phyloP scores from a whole-genome alignment of 2,888 invertebrate species.

The Dynastes maya region DNA sequence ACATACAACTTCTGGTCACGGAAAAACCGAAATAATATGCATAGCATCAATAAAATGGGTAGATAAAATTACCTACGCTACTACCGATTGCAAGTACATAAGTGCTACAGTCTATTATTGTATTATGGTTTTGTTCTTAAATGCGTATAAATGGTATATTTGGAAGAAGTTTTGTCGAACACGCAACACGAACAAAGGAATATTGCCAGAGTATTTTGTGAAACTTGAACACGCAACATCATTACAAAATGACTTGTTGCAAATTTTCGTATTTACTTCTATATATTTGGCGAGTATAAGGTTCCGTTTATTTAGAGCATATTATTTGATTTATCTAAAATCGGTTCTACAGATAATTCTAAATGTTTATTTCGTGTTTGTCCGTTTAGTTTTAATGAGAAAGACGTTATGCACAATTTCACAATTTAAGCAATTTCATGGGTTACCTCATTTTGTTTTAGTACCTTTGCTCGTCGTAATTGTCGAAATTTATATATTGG shows the following conservation, averaged over 20 bases:
- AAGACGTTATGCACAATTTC: slow-evolving; percentile 1
- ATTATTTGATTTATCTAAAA: slow-evolving; percentile 16
- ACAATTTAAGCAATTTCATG: background rate
- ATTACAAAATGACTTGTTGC: slow-evolving; percentile 1
- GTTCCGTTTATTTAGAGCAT: background rate
- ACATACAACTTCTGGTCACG: background rate
- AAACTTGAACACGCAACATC: slow-evolving; percentile 25
- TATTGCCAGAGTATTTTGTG: background rate
- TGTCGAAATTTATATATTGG: background rate
- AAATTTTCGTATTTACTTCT: slow-evolving; percentile 23
- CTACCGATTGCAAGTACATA: slow-evolving; percentile 2
- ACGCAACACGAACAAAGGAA: slow-evolving; percentile 34
- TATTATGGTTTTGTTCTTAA: slow-evolving; percentile 17
- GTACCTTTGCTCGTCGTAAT: no score
- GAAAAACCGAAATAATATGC: slow-evolving; percentile 17
- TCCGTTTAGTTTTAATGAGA: background rate
- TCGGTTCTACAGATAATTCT: background rate
- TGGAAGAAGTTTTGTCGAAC: background rate
- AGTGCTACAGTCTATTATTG: slow-evolving; percentile 18
- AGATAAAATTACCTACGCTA: slow-evolving; percentile 29
- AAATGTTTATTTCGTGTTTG: slow-evolving; percentile 14
- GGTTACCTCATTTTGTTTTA: background rate
- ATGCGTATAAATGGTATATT: slow-evolving; percentile 32
- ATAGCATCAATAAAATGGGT: slow-evolving; percentile 18
- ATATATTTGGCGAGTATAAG: slow-evolving; percentile 4